Evolutionary conservation across 2,888 invertebrate species (phyloP).

Genomic region (Dyspetes luteomarginatus): DNA sequence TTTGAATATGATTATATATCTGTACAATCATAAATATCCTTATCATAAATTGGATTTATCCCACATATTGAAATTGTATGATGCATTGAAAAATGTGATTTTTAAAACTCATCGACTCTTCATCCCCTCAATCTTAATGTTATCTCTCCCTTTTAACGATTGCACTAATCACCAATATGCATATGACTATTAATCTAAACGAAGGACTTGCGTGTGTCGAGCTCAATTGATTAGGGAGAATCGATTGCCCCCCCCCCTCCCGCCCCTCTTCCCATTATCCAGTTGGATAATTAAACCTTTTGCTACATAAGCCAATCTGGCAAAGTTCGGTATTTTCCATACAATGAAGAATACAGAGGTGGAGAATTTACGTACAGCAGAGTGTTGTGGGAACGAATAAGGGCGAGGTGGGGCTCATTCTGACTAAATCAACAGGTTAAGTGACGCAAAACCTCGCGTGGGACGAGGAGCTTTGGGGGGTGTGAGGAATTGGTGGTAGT

Average conservation of each 20-base stretch:
- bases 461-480: constrained; percentile 29
- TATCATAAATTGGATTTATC: no score
- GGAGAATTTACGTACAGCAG: background rate
- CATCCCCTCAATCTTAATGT: background rate
- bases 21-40: no score
- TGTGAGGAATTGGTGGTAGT: constrained; percentile 40
- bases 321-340: constrained; percentile 72
- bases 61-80: no score
- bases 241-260: constrained; percentile 30
- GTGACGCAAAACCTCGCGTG: constrained; percentile 68
- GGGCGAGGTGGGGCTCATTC: constrained; percentile 68
- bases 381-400: constrained; percentile 4
- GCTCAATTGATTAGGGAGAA: constrained; percentile 25
- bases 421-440: constrained; percentile 79
- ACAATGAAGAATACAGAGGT: constrained; percentile 59
- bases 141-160: background rate
- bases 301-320: background rate
- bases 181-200: background rate
- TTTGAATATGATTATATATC: no score
- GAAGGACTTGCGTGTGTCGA: background rate
- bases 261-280: background rate
- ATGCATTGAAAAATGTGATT: background rate
- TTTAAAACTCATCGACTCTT: background rate
- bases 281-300: background rate
- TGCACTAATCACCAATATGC: constrained; percentile 1